Base-by-base conservation (phyloP, 2,797 vertebrate species). In the Botia kubotai region DNA sequence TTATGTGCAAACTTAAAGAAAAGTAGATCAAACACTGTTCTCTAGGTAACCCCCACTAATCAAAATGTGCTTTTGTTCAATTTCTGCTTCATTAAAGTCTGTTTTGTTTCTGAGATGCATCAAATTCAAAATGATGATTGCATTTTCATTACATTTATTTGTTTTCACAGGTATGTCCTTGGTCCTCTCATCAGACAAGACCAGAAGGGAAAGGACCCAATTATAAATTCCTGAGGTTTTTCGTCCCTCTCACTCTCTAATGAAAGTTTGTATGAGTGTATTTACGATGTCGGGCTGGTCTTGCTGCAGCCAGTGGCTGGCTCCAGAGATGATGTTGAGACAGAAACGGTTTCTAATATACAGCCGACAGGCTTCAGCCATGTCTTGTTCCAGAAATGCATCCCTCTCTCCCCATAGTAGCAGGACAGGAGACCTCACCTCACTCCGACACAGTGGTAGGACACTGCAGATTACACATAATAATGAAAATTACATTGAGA, bases 231-330 rank as follows among this genome's bases (percentile, higher is more conserved):
- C 93, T 94, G 91, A 92, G 89, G 87, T 94, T 93, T 95, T 96
- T 71, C 95, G 94, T 82, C 95, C 94, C 87, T 94, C 94, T 85
- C 97, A 96, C 91, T 98, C 97, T 87, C 97, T 97, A 77, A 99
- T 94, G 93, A 99, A 99, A 85, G 96, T 98, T 97, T 97, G 98
- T 93, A 98, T 98, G 91, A 99, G 93, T 82, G 96, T 97, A 92
- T 99, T 99, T 69, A 98, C 97, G 72, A 97, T 96, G 75, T 99
- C 96, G 0, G 97, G 97, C 91, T 98, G 97, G 91, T 99, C 97
- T 91, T 99, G 97, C 91, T 99, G 97, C 88, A 99, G 95, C 97
- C 98, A 98, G 58, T 99, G 97, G 77, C 98, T 98, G 81, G 97
- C 96, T 72, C 96, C 95, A 12, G 97, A 97, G 83, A 99, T 95